phyloP scores from a whole-genome alignment of 2,888 invertebrate genomes.

The Microplitis deprimator region DNA sequence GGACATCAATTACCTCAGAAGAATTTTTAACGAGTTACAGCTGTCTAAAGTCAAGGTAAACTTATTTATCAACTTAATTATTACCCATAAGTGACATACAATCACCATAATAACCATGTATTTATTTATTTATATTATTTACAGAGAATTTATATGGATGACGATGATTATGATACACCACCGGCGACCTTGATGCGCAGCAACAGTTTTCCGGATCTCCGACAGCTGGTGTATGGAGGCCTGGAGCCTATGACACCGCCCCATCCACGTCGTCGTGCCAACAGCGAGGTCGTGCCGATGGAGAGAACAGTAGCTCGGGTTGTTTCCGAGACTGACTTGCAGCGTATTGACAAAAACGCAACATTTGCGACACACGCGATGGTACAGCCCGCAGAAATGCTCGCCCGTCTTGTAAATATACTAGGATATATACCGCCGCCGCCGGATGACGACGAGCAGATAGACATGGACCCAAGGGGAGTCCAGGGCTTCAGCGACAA shows the following conservation, averaged over 20 bases:
- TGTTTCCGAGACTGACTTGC: slow-evolving; percentile 85
- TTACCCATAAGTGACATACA: not conserved
- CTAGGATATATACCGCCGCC: slow-evolving; percentile 75
- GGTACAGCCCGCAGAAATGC: slow-evolving; percentile 82
- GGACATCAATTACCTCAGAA: slow-evolving; percentile 81
- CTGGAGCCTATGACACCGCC: slow-evolving; percentile 54
- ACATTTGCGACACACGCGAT: slow-evolving; percentile 82
- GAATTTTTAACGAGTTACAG: slow-evolving; percentile 86
- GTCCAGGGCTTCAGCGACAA: slow-evolving; percentile 82
- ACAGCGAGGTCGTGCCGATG: slow-evolving; percentile 67
- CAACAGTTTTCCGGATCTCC: slow-evolving; percentile 82
- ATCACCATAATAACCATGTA: slow-evolving; percentile 2
- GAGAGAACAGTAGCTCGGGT: slow-evolving; percentile 74
- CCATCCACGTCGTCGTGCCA: slow-evolving; percentile 67
- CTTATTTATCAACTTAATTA: not conserved
- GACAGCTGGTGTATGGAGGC: slow-evolving; percentile 70
- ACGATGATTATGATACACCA: slow-evolving; percentile 62
- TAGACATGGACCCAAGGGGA: slow-evolving; percentile 63
- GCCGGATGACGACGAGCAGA: slow-evolving; percentile 57
- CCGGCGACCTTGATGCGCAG: slow-evolving; percentile 73
- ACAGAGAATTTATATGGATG: slow-evolving; percentile 82
- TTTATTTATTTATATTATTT: slow-evolving; percentile 65
- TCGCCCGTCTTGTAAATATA: slow-evolving; percentile 85
- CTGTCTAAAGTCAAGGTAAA: slow-evolving; percentile 85
- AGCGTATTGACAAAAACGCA: slow-evolving; percentile 83